phyloP scores from a whole-genome alignment of 2,113 vertebrate species.

The Sterna hirundo region DNA sequence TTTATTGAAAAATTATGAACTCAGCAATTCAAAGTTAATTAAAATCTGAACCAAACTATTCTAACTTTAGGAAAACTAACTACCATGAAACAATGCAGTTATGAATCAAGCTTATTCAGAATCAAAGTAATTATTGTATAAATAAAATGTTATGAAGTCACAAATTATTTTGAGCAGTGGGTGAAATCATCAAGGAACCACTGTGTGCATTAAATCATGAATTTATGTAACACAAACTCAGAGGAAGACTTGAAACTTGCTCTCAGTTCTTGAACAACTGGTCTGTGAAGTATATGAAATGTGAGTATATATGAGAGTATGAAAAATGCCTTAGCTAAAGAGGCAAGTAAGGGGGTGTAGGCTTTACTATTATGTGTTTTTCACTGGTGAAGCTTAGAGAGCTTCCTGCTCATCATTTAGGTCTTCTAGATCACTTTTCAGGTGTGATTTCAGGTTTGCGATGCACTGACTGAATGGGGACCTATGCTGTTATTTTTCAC shows the following conservation, averaged over 20 bases:
- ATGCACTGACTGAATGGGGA: not conserved
- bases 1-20: not conserved
- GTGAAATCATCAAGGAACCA: not conserved
- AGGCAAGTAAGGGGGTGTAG: not conserved
- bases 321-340: not conserved
- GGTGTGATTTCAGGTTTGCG: not conserved
- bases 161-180: not conserved
- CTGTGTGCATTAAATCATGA: not conserved
- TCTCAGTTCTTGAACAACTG: not conserved
- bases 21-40: not conserved
- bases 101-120: not conserved
- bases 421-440: not conserved
- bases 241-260: not conserved
- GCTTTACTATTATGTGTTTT: not conserved
- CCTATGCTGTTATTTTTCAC: not conserved
- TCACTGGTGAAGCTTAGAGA: not conserved
- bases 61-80: not conserved
- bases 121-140: not conserved
- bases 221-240: not conserved
- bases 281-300: not conserved
- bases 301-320: accelerated
- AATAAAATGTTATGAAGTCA: not conserved
- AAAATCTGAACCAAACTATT: not conserved
- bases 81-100: not conserved
- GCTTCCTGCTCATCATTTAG: not conserved